Base-by-base conservation (phyloP, 2,797 vertebrate genomes). In the Centropyge bicolor region DNA sequence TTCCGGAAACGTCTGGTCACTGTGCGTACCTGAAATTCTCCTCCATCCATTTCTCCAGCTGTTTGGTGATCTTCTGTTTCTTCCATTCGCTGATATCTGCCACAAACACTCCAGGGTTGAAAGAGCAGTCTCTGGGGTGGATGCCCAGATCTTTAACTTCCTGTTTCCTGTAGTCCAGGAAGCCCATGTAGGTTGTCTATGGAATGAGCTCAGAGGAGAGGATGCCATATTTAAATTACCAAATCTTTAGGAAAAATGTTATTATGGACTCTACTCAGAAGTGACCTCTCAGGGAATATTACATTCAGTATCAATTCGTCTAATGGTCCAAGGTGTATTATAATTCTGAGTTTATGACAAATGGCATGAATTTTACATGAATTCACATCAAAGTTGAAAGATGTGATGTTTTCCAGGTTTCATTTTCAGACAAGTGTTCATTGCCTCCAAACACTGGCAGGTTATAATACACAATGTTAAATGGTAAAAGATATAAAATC, bases 181-280 rank as follows among this genome's bases (percentile, higher is more conserved):
- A 99, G 74, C 98, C 98, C 98, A 99, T 99, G 76, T 98, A 99
- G 0, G 97, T 98, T 8, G 97, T 99, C 98, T 99, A 79, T 24
- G 63, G 82, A 84, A 80, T 0, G 0, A 60, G 57, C 68, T 80
- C 87, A 86, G 74, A 86, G 36, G 49, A 75, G 38, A 86, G 41
- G 2, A 77, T 0, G 57, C 16, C 19, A 45, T 0, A 68, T 73
- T 76, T 80, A 41, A 76, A 49, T 64, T n/a, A 67, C 13, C 8
- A 68, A 55, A 48, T 65, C 40, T 71, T 49, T 48, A 49, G 48
- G 4, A n/a, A 16, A 41, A 31, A 46, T 1, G 6, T 48, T 45
- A n/a, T 9, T 7, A 51, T 5, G 4, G 6, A 55, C 9, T 31
- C 27, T 2, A 31, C 27, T 31, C 1, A 54, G 59, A 46, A 43